Evolutionary conservation across 2,797 vertebrate species (phyloP), one percentile per base, ranked within the genome.

Genomic region (Anomalospiza imberbis): DNA sequence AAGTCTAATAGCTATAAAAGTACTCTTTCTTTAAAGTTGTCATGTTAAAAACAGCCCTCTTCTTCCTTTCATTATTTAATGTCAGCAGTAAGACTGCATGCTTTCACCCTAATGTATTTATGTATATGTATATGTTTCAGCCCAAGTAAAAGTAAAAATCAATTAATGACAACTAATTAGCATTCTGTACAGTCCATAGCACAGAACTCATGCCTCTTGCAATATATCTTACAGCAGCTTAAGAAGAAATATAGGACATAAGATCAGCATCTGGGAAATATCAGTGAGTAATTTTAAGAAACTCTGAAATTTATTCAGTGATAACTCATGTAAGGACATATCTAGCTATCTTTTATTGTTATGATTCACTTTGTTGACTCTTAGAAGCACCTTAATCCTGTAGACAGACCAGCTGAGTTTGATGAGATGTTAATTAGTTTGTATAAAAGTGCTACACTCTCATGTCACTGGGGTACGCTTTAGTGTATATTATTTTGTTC

Each of bases 151-250:
- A 73, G 44, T 60, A 89, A 91, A 92, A 92, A 85, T 66, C 25
- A 74, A 58, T 91, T 87, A 89, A 88, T 88, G 71, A 58, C 34
- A 78, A 57, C 79, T 91, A 88, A 81, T 94, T 88, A 91, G 21
- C 47, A 86, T 88, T 91, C 85, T 63, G 17, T 72, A 28, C 13
- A 60, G 51, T 22, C 29, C 44, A 28, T 36, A 50, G 20, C 19
- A 71, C 16, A 72, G 50, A 85, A 82, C 40, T 85, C n/a, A 22
- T 42, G 12, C 2, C 42, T 70, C 38, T 70, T 89, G 11, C 45
- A 66, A n/a, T 31, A 70, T 34, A 47, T 67, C 9, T 14, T 60
- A 34, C 2, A 57, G 25, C 17, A 81, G 18, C 13, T 91, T 89
- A 86, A 58, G 44, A 80, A 82, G 68, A 89, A 79, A 62, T 55